phyloP scores from a whole-genome alignment of 2,888 invertebrate genomes.

The Tryphoninae sp. region DNA sequence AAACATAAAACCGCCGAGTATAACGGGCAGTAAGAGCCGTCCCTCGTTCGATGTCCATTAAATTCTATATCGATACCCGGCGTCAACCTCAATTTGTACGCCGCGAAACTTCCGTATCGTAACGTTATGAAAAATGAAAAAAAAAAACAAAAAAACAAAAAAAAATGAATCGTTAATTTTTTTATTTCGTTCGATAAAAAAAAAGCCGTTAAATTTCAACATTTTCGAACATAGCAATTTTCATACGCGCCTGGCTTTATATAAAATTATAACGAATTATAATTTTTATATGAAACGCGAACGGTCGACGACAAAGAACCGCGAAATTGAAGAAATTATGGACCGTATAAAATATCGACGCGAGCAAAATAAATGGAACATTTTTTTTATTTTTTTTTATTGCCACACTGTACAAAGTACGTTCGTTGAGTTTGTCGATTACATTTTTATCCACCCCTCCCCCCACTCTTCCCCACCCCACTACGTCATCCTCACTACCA shows the following conservation, averaged over 20 bases:
- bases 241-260: too few species aligned
- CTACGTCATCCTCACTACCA: neutral
- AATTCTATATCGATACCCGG: slow-evolving; percentile 6
- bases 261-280: too few species aligned
- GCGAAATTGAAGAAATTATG: neutral
- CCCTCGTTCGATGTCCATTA: slow-evolving; percentile 13
- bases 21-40: neutral
- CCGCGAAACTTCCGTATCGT: neutral
- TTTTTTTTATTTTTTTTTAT: too few species aligned
- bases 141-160: too few species aligned
- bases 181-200: neutral
- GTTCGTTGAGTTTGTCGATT: too few species aligned
- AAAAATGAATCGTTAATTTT: too few species aligned
- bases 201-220: neutral
- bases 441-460: too few species aligned
- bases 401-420: too few species aligned
- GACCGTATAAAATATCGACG: neutral
- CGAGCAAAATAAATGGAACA: neutral
- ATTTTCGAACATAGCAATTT: too few species aligned
- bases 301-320: neutral
- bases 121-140: too few species aligned
- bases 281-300: too few species aligned
- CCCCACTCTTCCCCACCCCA: too few species aligned
- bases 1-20: neutral
- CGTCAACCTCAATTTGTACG: neutral